Evolutionary conservation across 1,140 invertebrate genomes (phyloP), one percentile per base, ranked within the genome.

Genomic region (Psix sp.): DNA sequence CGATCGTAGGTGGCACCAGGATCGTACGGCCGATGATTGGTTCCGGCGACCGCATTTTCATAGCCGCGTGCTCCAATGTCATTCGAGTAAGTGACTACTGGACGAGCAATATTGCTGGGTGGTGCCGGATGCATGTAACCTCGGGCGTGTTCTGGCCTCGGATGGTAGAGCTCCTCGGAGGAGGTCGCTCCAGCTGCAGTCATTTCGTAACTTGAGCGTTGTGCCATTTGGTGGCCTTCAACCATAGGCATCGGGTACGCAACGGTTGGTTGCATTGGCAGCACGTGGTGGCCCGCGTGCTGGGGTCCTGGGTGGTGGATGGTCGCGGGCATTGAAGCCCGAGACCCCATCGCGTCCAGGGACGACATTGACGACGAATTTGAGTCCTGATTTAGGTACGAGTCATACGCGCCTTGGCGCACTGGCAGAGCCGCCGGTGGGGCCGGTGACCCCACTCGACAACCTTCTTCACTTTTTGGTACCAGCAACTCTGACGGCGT

Each of bases 281-380:
- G 39, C 0, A 84, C 80, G 49, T 86, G 87, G 33, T 85, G 86
- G 5, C 80, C 74, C 9, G 85, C 74, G 43, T 86, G 85, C 17
- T 86, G 86, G 5, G 51, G 26, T 10, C 78, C 80, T 0, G 84
- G 81, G 36, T 88, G 86, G 66, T 87, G 86, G 51, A 86, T 84
- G 15, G 84, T 82, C 1, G 80, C 74, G 1, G 80, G 79, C 48
- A 86, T 88, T 75, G 76, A 85, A 1, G 56, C 29, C 18, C 89
- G 82, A 0, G 88, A 86, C 2, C 86, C 87, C 86, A 91, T 90
- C 51, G 91, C 89, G 78, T 93, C 93, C 90, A 93, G 92, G 74
- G 90, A 92, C 11, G 92, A 93, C 82, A 91, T 88, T 15, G 91
- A 92, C 3, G 91, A 91, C 5, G 92, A 94, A 83, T 93, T 93